Evolutionary conservation across 2,888 invertebrate species (phyloP), one percentile per base, ranked within the genome.

Genomic region (Archips crataeganus): DNA sequence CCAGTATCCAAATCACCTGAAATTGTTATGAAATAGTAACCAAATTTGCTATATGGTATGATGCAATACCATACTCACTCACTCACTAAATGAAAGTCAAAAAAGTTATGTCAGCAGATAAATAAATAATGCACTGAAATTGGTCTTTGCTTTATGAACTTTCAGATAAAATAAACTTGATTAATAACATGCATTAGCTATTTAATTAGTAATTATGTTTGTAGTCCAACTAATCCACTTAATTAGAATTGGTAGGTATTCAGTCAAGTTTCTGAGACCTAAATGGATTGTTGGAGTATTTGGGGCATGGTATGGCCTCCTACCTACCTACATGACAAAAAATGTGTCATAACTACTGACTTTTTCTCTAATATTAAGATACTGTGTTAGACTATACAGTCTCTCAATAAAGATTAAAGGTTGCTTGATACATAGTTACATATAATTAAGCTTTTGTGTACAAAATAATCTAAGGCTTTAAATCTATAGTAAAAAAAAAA

Each of bases 21-120:
- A 39, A 32, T 5, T 6, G n/a, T 47, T 15, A 23, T 45, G 32
- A 75, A 66, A 62, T 11, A 59, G 54, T 54, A 9, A 54, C n/a
- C 71, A 67, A 11, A 60, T 13, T 45, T n/a, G 49, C 13, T 49
- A 23, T 11, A 80, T 83, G 81, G 32, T 11, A 80, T 83, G 81
- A 83, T 81, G 82, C 81, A 83, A 83, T 75, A 77, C 65, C 68
- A 67, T 73, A 77, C 68, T 57, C 1, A 39, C 39, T 2, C 6
- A 36, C 3, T 6, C 39, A 66, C 63, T 65, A 32, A 42, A 39
- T 66, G 45, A 74, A 70, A 70, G 23, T 32, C 34, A 3, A 59
- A 42, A 62, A 54, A 61, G 15, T 47, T 15, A n/a, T n/a, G n/a
- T 57, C 57, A 45, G n/a, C n/a, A n/a, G n/a, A n/a, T 13, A 13